Evolutionary conservation across 2,888 invertebrate species (phyloP).

Genomic region (Odontothrips loti): DNA sequence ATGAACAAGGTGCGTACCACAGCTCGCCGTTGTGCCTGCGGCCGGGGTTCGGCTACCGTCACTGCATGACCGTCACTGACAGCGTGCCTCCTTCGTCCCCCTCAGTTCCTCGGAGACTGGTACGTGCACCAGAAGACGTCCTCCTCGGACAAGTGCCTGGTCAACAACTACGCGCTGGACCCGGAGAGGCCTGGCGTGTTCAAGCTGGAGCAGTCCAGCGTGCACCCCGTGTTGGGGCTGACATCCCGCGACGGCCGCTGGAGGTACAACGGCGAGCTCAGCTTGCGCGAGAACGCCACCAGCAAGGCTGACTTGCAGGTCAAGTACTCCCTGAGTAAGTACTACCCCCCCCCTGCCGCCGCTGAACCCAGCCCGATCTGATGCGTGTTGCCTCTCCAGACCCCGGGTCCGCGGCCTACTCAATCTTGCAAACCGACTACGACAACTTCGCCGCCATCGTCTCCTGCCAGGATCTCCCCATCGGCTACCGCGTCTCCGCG

Average conservation of each 20-base stretch:
- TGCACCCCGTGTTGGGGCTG: neutral
- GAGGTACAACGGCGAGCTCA: neutral
- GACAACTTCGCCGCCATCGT: conserved; percentile 12
- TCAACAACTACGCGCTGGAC: conserved; percentile 24
- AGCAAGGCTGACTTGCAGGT: conserved; percentile 5
- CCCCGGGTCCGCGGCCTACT: neutral
- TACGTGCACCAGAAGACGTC: neutral
- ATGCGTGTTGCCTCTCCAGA: neutral
- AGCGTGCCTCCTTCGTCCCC: neutral
- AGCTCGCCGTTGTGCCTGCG: neutral
- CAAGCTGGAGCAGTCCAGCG: conserved; percentile 22
- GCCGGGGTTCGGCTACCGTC: neutral
- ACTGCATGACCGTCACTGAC: neutral
- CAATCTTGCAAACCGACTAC: neutral
- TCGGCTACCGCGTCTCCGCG: conserved; percentile 18
- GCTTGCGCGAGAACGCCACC: neutral
- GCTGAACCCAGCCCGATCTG: neutral
- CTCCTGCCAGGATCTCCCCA: conserved; percentile 16
- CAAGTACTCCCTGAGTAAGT: conserved; percentile 18
- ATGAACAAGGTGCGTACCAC: neutral
- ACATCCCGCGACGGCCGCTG: conserved; percentile 13
- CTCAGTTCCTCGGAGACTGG: conserved; percentile 10
- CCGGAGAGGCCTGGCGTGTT: neutral
- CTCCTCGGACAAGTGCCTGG: conserved; percentile 2
- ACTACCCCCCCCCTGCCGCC: neutral